Conservation (phyloP, 1,140 invertebrate genomes). For the Muscidifurax raptorellus region DNA sequence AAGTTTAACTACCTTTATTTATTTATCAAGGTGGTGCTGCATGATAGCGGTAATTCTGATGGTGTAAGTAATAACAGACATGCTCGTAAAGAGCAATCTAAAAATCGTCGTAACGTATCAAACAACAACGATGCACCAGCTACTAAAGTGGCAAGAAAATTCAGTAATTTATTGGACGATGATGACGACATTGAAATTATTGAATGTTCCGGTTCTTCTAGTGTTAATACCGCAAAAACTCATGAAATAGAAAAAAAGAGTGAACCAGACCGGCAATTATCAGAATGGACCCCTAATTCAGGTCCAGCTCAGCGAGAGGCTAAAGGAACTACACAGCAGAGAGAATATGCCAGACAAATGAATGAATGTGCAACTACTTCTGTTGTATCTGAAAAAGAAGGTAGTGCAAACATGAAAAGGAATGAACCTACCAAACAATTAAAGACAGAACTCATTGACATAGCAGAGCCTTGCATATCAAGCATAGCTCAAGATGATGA, state of each 20-base stretch:
- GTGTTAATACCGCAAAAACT: background rate
- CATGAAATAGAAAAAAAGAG: background rate
- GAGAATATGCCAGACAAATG: background rate
- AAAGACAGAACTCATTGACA: constrained; percentile 4
- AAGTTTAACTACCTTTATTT: background rate
- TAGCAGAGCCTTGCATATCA: background rate
- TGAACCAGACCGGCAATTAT: background rate
- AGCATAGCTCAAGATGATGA: background rate
- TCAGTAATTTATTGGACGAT: background rate
- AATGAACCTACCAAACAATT: background rate
- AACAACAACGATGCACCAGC: background rate
- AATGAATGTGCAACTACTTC: background rate
- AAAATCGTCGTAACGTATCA: background rate
- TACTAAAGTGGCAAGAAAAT: background rate
- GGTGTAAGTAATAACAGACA: constrained; percentile 1
- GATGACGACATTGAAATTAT: constrained; percentile 57
- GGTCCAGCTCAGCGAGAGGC: background rate
- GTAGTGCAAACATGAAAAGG: background rate
- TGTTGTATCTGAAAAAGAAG: background rate
- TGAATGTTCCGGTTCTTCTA: background rate
- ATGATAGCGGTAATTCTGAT: background rate
- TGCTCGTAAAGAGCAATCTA: constrained; percentile 2
- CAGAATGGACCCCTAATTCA: background rate
- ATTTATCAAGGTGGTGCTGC: background rate
- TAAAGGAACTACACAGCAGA: background rate